A percentile compares a stretch with the other conserved stretches of the same genome.
These are phyloP conservation scores for Gastrophysa polygoni DNA, from an alignment of 2,888 invertebrate species.

Conservation along the genomic window DNA sequence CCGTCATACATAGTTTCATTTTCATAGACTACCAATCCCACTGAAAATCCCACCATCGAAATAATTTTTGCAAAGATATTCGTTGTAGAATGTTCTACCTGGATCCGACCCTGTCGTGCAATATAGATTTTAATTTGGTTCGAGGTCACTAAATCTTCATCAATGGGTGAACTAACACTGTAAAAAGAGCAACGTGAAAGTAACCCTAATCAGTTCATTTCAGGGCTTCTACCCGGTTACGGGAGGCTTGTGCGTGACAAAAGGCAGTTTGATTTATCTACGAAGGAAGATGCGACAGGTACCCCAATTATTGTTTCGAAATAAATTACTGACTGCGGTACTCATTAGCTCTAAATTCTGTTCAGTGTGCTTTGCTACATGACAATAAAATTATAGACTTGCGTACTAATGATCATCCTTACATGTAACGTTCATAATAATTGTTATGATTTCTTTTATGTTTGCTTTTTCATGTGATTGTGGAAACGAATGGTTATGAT, in stretches of 20 bases:
- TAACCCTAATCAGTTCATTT: conserved; percentile 9
- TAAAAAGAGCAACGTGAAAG: conserved; percentile 9
- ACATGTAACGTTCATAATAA: conserved; percentile 15
- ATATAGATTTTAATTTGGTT: background rate
- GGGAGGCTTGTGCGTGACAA: conserved; percentile 32
- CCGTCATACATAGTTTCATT: too few species aligned
- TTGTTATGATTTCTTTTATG: conserved; percentile 26
- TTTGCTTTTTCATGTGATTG: background rate
- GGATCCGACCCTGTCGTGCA: background rate
- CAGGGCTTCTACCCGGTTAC: conserved; percentile 29
- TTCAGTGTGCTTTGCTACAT: conserved; percentile 18
- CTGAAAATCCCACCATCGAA: too few species aligned
- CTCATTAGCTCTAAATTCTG: conserved; percentile 34
- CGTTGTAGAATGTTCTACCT: too few species aligned
- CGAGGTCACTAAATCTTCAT: background rate
- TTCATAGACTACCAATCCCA: too few species aligned
- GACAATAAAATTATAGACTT: conserved; percentile 23
- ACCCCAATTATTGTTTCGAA: conserved; percentile 39
- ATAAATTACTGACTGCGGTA: conserved; percentile 35
- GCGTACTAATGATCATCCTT: conserved; percentile 17
- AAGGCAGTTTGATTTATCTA: conserved; percentile 33
- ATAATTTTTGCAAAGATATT: too few species aligned
- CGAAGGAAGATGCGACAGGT: conserved; percentile 36
- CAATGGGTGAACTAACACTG: background rate
- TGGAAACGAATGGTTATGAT: background rate